Base-by-base conservation (phyloP, 1,140 invertebrate species). In the Diabrotica virgifera region DNA sequence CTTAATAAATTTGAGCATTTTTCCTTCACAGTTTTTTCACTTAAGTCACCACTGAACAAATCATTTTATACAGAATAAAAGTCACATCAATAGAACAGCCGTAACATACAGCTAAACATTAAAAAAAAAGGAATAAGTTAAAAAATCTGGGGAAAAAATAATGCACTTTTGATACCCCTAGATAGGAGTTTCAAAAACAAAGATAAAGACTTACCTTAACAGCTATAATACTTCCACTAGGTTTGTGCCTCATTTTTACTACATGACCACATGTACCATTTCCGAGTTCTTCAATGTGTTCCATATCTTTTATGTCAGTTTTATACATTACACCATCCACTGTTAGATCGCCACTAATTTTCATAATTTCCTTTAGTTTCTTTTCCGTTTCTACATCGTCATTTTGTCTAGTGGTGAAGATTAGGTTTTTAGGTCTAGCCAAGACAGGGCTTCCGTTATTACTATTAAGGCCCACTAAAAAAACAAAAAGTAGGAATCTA, bases 191-290 rank as follows among this genome's bases (percentile, higher is more conserved):
- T 6, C 6, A n/a, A 6, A 6, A 52, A 52, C 1, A 0, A 8
- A 46, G 8, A 46, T n/a, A 46, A 46, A 46, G 40, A 46, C 40
- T 80, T 82, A 94, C 91, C 84, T 99, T 99, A 0, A 98, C 96
- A 67, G 96, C 96, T 76, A 98, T 95, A 37, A 94, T 85, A 73
- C 89, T 88, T 24, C 86, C 84, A 69, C 92, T 95, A 8, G 89
- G 88, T 78, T 88, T 91, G 80, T 98, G 96, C 67, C 87, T 81
- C 96, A 98, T 98, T 82, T 96, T 96, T 3, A 96, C 92, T 7
- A 98, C 96, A 82, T 97, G 94, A n/a, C 96, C 96, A 80, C 94
- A 98, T 6, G 95, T 97, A 5, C 96, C 97, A 80, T 93, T 94
- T 63, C 96, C 97, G 53, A 98, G 82, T 79, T 97, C 95, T 7